Conservation (phyloP, 1,140 invertebrate species). For the Ceratitis capitata region DNA sequence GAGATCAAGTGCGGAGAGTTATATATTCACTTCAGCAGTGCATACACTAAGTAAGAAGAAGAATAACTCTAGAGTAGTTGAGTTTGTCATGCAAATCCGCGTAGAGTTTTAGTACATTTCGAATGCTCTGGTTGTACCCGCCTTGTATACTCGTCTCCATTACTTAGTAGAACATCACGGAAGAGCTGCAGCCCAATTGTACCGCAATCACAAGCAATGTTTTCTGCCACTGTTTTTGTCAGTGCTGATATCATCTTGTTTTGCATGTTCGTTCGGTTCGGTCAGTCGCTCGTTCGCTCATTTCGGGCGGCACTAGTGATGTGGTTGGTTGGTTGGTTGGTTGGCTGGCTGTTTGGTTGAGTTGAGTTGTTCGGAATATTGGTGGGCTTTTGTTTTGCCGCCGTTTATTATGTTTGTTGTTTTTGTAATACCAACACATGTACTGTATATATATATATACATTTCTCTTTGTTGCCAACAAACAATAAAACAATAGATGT, state of each 20-base stretch:
- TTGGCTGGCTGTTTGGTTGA: neutral
- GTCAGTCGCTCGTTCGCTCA: neutral
- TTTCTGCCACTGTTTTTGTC: neutral
- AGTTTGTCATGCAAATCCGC: too few relatives aligned
- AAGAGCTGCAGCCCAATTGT: too few relatives aligned
- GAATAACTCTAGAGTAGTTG: too few relatives aligned
- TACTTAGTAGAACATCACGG: too few relatives aligned
- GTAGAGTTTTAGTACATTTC: too few relatives aligned
- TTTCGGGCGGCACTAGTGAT: conserved; percentile 4
- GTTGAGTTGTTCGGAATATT: neutral
- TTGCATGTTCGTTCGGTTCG: neutral
- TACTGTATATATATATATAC: too few relatives aligned
- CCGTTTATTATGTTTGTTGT: neutral
- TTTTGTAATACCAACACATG: neutral
- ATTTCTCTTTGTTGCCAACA: neutral
- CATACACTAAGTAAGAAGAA: too few relatives aligned
- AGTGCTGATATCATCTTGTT: conserved; percentile 24
- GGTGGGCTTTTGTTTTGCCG: neutral
- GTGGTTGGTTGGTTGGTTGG: neutral
- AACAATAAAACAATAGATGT: neutral
- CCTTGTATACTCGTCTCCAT: too few relatives aligned
- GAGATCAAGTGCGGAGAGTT: too few relatives aligned
- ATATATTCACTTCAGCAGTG: too few relatives aligned
- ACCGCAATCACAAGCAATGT: too few relatives aligned
- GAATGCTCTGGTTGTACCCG: too few relatives aligned